Percentiles rank a stretch among this genome's conserved stretches.
phyloP scores from a whole-genome alignment of 2,797 vertebrate genomes.

The Rousettus madagascariensis region DNA sequence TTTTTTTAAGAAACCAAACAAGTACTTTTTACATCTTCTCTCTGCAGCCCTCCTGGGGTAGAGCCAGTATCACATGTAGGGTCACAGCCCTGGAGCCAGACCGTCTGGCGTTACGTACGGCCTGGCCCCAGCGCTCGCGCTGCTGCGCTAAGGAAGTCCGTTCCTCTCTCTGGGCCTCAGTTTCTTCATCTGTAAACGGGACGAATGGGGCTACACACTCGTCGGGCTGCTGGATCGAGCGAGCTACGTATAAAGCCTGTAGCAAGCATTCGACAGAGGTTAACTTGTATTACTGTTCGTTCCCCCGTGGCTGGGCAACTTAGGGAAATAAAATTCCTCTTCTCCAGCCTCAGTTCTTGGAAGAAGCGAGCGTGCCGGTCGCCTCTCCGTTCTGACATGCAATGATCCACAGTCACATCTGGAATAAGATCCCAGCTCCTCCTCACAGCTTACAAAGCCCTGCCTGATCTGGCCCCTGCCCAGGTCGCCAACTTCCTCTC shows the following conservation, averaged over 20 bases:
- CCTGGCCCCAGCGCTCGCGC: fast-evolving
- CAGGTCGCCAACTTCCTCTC: too few species aligned
- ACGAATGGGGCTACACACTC: fast-evolving
- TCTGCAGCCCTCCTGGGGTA: background rate
- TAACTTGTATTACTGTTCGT: background rate
- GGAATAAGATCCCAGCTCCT: background rate
- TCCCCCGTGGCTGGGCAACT: background rate
- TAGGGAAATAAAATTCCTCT: background rate
- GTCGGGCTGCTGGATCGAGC: fast-evolving
- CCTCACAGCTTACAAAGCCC: background rate
- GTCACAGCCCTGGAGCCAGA: fast-evolving
- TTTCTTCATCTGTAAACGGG: background rate
- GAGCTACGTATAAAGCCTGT: fast-evolving
- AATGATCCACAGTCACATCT: background rate
- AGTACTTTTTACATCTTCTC: background rate
- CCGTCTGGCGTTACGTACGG: background rate
- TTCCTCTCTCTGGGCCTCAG: background rate
- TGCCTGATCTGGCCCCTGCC: background rate
- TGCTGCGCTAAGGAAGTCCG: fast-evolving
- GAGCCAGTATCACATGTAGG: background rate
- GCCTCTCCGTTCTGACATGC: background rate
- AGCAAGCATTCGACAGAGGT: fast-evolving
- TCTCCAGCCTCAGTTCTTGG: background rate
- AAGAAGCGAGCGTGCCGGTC: background rate
- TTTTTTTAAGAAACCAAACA: background rate